Evolutionary conservation across 2,113 vertebrate species (phyloP), one percentile per base, ranked within the genome.

Genomic region (Amphiprion ocellaris): DNA sequence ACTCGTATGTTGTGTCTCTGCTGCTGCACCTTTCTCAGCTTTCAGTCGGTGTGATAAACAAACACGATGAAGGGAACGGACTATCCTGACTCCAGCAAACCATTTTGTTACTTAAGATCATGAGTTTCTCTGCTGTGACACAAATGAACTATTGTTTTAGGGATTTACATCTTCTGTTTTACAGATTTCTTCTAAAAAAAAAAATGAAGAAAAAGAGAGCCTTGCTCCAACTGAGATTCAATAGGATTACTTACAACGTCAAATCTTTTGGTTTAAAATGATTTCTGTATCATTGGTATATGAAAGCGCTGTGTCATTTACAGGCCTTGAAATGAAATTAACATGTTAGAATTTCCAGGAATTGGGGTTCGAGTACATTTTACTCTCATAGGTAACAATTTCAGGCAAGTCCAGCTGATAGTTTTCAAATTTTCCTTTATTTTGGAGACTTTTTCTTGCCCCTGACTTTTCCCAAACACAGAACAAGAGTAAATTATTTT

Each of bases 1-100:
- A 24, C 56, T 37, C 52, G 73, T 68, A 21, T 82, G 17, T 53
- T 9, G 52, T 49, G 55, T 58, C 64, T 44, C 59, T 23, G 61
- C 56, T 16, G 65, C 49, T 61, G 61, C 16, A 23, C 24, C 30
- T 74, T 44, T 83, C 56, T 69, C 59, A 39, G 28, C 58, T 79
- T 77, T 84, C 69, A 30, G 28, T 9, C 49, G n/a, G 21, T 19
- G 28, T 21, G 28, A 65, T 66, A 39, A 75, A 79, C 52, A 83
- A 62, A 53, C 64, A 52, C 4, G 65, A 30, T 9, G 21, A 50
- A 52, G 19, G 8, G 17, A 52, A 16, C 49, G 9, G 19, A 52
- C 17, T 2, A 52, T 16, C 21, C 37, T 2, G 49, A 46, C 41
- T 21, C 15, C 16, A 17, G 16, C 37, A 53, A 21, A 68, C 62